Evolutionary conservation across 2,888 invertebrate genomes (phyloP).

Genomic region (Oscheius sp.): DNA sequence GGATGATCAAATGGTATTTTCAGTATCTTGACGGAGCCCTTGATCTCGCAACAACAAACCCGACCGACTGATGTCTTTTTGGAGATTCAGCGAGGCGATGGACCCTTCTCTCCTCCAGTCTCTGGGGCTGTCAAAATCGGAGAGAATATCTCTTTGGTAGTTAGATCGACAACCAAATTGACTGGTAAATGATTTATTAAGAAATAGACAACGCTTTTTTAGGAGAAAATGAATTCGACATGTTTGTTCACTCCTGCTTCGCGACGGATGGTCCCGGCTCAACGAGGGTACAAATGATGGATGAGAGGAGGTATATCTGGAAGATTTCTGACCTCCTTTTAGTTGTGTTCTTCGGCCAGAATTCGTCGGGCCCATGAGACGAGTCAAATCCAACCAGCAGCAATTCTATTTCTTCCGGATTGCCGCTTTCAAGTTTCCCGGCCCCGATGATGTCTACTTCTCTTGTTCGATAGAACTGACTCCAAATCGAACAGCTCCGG

Average conservation of each 20-base stretch:
- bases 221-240: constrained; percentile 62
- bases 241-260: constrained; percentile 69
- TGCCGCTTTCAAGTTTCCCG: constrained; percentile 64
- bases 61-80: constrained; percentile 50
- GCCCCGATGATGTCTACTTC: constrained; percentile 69
- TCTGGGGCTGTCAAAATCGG: constrained; percentile 64
- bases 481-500: constrained; percentile 57
- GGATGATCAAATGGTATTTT: not conserved
- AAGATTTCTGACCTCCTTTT: constrained; percentile 25
- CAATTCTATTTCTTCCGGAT: constrained; percentile 47
- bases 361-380: constrained; percentile 58
- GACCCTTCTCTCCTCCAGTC: constrained; percentile 59
- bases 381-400: constrained; percentile 39
- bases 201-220: not conserved
- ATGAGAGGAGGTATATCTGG: constrained; percentile 56
- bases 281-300: constrained; percentile 61
- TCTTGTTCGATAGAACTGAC: constrained; percentile 69
- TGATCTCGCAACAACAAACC: constrained; percentile 46
- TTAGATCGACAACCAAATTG: constrained; percentile 52
- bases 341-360: constrained; percentile 64
- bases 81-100: constrained; percentile 64
- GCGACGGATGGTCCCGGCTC: constrained; percentile 65
- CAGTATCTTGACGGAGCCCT: not conserved
- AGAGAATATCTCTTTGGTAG: constrained; percentile 65
- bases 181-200: constrained; percentile 30